Percentiles rank a stretch among this genome's conserved stretches.
Conservation (phyloP, 2,113 vertebrate species). For the Pangasianodon gigas region DNA sequence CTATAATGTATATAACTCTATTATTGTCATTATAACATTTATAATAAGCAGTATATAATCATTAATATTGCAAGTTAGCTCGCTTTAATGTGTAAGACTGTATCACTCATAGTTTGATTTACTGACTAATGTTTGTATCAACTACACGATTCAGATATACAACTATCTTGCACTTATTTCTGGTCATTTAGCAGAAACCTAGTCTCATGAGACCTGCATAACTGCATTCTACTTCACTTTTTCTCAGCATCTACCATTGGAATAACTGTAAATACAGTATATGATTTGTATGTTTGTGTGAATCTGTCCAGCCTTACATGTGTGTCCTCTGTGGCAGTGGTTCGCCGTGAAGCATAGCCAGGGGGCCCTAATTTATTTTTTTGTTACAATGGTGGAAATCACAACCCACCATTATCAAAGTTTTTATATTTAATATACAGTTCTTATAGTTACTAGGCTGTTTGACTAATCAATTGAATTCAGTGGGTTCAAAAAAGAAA, state of each 20-base stretch:
- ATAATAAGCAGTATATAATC: neutral
- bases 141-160: neutral
- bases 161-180: neutral
- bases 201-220: neutral
- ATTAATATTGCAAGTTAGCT: neutral
- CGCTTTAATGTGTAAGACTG: neutral
- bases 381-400: neutral
- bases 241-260: neutral
- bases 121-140: neutral
- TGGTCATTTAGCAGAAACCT: neutral
- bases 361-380: neutral
- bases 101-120: neutral
- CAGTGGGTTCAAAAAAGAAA: neutral
- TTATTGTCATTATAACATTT: neutral
- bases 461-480: neutral
- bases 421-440: neutral
- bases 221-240: neutral
- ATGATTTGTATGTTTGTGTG: neutral
- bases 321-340: neutral
- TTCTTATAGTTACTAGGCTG: neutral
- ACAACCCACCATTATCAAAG: neutral
- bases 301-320: neutral
- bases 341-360: neutral
- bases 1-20: neutral
- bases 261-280: neutral